Base-by-base conservation (phyloP, 2,797 vertebrate genomes). In the Picus viridis region DNA sequence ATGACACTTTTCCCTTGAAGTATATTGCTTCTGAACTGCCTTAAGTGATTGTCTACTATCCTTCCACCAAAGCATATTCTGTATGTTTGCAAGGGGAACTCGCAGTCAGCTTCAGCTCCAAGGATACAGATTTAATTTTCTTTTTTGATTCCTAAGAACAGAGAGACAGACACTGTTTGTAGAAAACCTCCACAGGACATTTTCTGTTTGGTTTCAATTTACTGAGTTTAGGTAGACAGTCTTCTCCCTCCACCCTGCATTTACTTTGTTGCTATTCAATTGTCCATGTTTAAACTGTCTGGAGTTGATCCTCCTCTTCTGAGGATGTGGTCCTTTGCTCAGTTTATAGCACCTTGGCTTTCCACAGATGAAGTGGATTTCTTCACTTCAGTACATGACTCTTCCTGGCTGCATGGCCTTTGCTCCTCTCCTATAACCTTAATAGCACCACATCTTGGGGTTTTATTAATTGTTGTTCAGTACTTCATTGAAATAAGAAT, bases 131-230 rank as follows among this genome's bases (percentile, higher is more conserved):
- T 71, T 86, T 86, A 92, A 90, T 83, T 93, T 79, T 27, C 11
- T 76, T 78, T 81, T 70, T 63, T 77, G 36, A 87, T 83, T 90
- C 69, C 34, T 54, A 59, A 86, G 75, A 78, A 94, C 30, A 79
- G 68, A 67, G 41, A 86, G 16, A 72, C 71, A 54, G 36, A 64
- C 20, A 82, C 3, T 72, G 76, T 88, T 90, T 88, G 62, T 7
- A 69, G 59, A 92, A 93, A 93, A 68, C 34, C 70, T 91, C 76
- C 41, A 29, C 1, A 76, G 83, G 83, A 88, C 89, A 76, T 72
- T 58, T 80, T 88, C 3, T 90, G 49, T 87, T 96, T 94, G 78
- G 65, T 59, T 96, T 92, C 86, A 90, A 23, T 94, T 77, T 89
- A 75, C 23, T 57, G 81, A 69, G 34, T 56, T 84, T 64, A 93